A percentile compares a stretch with the other conserved stretches of the same genome.
Conservation (phyloP, 2,888 invertebrate species). For the Thysanoteuthis rhombus region DNA sequence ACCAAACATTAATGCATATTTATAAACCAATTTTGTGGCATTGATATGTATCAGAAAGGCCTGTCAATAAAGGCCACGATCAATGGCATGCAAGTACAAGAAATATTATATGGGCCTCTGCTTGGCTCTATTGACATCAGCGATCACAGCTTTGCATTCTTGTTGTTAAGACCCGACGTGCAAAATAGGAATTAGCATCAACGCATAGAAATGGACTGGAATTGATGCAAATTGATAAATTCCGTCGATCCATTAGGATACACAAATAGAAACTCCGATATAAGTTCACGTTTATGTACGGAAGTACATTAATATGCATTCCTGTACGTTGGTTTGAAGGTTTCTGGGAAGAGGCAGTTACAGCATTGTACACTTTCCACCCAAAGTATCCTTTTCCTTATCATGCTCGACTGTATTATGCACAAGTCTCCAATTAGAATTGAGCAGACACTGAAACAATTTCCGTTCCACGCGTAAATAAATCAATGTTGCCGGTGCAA, state of each 20-base stretch:
- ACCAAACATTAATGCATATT: neutral
- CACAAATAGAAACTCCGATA: no score
- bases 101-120: neutral
- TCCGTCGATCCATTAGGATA: neutral
- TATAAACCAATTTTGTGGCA: neutral
- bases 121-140: neutral
- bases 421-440: no score
- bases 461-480: no score
- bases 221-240: neutral
- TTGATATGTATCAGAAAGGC: neutral
- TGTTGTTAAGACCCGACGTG: neutral
- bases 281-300: neutral
- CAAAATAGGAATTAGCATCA: neutral
- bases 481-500: no score
- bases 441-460: no score
- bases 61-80: neutral
- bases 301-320: neutral
- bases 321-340: neutral
- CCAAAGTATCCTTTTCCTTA: no score
- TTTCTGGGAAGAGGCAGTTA: no score
- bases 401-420: no score
- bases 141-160: neutral
- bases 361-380: no score
- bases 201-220: neutral
- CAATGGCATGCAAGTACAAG: neutral